Percentiles rank a stretch among this genome's conserved stretches.
Conservation (phyloP, 2,888 invertebrate genomes). For the Trypoxylon attenuatum region DNA sequence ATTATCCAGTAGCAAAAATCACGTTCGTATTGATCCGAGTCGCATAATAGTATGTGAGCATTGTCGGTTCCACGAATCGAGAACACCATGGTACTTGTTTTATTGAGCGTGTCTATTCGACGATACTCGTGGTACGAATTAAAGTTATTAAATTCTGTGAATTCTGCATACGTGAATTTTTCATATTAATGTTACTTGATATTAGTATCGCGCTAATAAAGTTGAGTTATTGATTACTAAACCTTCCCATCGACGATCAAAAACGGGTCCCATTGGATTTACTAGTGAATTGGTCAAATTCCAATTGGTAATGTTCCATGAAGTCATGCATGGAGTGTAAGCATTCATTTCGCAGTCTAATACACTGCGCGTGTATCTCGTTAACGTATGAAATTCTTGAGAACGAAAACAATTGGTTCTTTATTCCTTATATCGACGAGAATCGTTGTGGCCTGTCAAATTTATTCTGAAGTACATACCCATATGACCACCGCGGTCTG, state of each 20-base stretch:
- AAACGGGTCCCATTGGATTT: slow-evolving; percentile 53
- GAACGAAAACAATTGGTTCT: no score
- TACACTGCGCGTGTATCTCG: neutral
- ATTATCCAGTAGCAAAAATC: slow-evolving; percentile 66
- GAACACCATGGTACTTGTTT: slow-evolving; percentile 22
- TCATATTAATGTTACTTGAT: neutral
- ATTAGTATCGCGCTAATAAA: neutral
- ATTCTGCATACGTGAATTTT: slow-evolving; percentile 19
- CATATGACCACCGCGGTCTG: neutral
- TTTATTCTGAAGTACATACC: slow-evolving; percentile 5
- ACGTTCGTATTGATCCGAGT: neutral
- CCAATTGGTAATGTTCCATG: slow-evolving; percentile 47
- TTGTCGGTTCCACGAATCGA: slow-evolving; percentile 55
- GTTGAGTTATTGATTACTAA: no score
- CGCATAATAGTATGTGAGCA: slow-evolving; percentile 63
- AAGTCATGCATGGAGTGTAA: neutral
- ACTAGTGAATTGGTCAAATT: slow-evolving; percentile 24
- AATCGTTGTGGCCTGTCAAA: no score
- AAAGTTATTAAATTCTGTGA: slow-evolving; percentile 14
- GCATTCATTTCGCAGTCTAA: slow-evolving; percentile 27
- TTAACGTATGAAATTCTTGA: slow-evolving; percentile 9
- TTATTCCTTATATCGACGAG: no score
- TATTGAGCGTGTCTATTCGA: neutral
- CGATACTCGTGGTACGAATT: neutral
- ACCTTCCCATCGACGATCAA: slow-evolving; percentile 66